Percentiles rank a stretch among this genome's conserved stretches.
phyloP scores from a whole-genome alignment of 2,797 vertebrate genomes.

The Huso huso region DNA sequence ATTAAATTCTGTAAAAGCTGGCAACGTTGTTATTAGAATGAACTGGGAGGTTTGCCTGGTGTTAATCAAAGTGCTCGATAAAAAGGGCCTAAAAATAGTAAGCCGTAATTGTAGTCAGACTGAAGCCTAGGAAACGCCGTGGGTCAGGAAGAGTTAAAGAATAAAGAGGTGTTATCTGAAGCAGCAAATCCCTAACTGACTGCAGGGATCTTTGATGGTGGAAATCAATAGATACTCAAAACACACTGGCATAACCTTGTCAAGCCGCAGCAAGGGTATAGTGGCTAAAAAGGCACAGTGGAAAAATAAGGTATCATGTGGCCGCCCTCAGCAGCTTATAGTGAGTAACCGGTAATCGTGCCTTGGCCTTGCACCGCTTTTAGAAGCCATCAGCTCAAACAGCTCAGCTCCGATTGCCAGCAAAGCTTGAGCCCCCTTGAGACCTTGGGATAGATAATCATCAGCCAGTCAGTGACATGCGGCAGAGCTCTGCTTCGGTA shows the following conservation, averaged over 20 bases:
- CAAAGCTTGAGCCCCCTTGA: slow-evolving; percentile 42
- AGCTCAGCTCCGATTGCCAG: slow-evolving; percentile 32
- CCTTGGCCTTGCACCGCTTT: slow-evolving; percentile 41
- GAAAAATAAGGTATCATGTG: slow-evolving; percentile 32
- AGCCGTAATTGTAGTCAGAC: slow-evolving; percentile 22
- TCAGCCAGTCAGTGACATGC: slow-evolving; percentile 40
- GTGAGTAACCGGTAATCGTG: slow-evolving; percentile 39
- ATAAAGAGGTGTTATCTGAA: slow-evolving; percentile 45
- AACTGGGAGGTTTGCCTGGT: too few species aligned
- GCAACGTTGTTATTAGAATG: too few species aligned
- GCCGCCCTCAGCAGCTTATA: slow-evolving; percentile 34
- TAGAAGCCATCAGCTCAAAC: slow-evolving; percentile 49
- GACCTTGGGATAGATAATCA: slow-evolving; percentile 43
- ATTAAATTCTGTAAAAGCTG: too few species aligned
- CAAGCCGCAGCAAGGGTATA: slow-evolving; percentile 58
- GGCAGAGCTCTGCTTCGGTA: slow-evolving; percentile 28
- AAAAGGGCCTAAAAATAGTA: slow-evolving; percentile 28
- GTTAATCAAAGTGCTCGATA: neutral
- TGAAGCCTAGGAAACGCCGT: slow-evolving; percentile 11
- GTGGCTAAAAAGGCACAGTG: slow-evolving; percentile 45
- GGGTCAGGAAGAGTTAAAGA: slow-evolving; percentile 40
- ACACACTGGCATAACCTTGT: slow-evolving; percentile 69
- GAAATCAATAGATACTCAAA: slow-evolving; percentile 75
- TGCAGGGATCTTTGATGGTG: slow-evolving; percentile 46
- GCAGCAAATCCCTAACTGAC: slow-evolving; percentile 48